Conservation (phyloP, 2,888 invertebrate species). For the Rotaria macrura region DNA sequence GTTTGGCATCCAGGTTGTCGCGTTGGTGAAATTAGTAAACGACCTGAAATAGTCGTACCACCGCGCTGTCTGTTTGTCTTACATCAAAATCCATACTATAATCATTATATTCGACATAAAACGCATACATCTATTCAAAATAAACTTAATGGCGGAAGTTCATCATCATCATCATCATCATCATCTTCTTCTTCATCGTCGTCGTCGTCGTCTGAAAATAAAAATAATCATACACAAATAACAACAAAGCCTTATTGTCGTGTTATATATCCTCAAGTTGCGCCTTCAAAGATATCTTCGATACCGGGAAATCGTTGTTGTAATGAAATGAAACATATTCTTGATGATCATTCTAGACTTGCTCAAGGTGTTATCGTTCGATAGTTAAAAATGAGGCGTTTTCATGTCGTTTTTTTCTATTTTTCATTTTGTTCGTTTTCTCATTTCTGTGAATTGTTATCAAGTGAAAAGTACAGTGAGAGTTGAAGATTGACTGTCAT, state of each 20-base stretch:
- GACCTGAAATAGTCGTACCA: constrained; percentile 5
- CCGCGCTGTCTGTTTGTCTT: not conserved
- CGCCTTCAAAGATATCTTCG: not conserved
- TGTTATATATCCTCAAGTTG: not conserved
- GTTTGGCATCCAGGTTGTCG: constrained; percentile 43
- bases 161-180: not conserved
- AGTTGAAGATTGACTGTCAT: not conserved
- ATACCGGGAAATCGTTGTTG: not conserved
- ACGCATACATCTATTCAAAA: constrained; percentile 8
- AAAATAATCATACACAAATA: not conserved
- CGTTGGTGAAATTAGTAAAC: not conserved
- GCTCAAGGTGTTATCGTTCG: not conserved
- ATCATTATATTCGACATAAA: constrained; percentile 9
- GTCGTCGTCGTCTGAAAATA: not conserved
- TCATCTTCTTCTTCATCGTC: too few relatives aligned
- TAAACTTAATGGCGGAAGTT: not conserved
- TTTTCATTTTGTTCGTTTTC: not conserved
- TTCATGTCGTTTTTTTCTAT: not conserved
- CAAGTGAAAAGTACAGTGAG: not conserved
- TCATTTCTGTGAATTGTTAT: not conserved
- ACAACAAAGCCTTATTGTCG: not conserved
- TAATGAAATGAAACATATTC: not conserved
- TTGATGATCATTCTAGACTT: not conserved
- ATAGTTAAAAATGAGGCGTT: not conserved
- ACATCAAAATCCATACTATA: not conserved